phyloP scores from a whole-genome alignment of 2,797 vertebrate species.

The Scarus forsteni region DNA sequence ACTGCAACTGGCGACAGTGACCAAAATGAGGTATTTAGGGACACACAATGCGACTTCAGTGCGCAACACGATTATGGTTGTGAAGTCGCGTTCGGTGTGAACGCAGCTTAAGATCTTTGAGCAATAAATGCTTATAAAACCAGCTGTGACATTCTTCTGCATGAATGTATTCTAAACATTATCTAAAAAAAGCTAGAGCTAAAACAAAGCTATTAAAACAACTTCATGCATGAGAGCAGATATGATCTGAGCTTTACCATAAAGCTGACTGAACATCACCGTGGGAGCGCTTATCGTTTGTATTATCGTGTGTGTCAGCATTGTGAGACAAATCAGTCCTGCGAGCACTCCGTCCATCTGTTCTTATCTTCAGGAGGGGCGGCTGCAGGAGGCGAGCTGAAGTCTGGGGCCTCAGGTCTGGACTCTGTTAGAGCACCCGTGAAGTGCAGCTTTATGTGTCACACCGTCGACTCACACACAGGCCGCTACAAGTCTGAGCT shows the following conservation, averaged over 20 bases:
- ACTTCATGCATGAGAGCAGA: not conserved
- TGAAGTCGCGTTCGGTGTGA: too few species aligned
- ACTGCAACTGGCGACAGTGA: too few species aligned
- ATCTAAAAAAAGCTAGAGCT: not conserved
- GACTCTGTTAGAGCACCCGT: not conserved
- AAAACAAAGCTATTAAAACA: conserved; percentile 8
- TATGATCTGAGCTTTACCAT: conserved; percentile 2
- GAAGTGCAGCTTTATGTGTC: conserved; percentile 4
- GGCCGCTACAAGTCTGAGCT: not conserved
- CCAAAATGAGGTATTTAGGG: too few species aligned
- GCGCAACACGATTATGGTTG: too few species aligned
- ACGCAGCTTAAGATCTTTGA: too few species aligned
- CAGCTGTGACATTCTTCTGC: not conserved
- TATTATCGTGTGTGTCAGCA: conserved; percentile 11
- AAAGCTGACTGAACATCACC: conserved; percentile 21
- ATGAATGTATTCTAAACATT: not conserved
- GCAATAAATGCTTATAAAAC: too few species aligned
- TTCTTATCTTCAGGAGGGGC: conserved; percentile 32
- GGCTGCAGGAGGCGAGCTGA: conserved; percentile 6
- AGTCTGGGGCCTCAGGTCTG: conserved; percentile 16
- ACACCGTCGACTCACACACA: not conserved
- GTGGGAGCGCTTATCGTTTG: conserved; percentile 26
- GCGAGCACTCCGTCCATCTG: conserved; percentile 27
- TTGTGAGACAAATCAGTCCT: conserved; percentile 45
- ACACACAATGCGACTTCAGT: too few species aligned